Percentiles rank a stretch among this genome's conserved stretches.
Conservation (phyloP, 1,140 invertebrate species). For the Hyles vespertilio region DNA sequence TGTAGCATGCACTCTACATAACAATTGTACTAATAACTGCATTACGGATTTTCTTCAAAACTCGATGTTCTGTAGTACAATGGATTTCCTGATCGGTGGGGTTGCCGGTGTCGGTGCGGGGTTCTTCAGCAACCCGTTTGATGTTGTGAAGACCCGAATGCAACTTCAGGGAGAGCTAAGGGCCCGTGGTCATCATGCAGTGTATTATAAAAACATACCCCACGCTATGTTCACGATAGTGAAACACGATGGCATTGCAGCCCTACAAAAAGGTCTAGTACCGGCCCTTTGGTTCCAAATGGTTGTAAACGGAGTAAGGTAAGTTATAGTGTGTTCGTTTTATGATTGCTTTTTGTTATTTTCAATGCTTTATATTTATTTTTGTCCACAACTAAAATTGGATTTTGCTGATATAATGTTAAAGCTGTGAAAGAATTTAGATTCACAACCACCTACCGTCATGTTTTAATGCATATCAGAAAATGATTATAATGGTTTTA, state of each 20-base stretch:
- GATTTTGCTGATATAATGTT: too few species aligned
- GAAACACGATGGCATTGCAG: conserved; percentile 80
- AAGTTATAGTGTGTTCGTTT: conserved; percentile 26
- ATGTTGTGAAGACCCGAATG: conserved; percentile 89
- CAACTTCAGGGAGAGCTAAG: conserved; percentile 93
- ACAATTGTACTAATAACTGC: conserved; percentile 10
- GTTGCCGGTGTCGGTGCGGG: conserved; percentile 81
- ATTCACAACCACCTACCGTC: too few species aligned
- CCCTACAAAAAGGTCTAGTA: conserved; percentile 84
- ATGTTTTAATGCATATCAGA: too few species aligned
- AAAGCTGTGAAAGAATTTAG: too few species aligned
- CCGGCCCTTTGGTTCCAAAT: conserved; percentile 81
- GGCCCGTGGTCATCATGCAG: conserved; percentile 78
- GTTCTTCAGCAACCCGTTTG: conserved; percentile 84
- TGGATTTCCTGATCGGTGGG: conserved; percentile 83
- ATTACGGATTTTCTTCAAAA: too few species aligned
- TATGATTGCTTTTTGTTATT: too few species aligned
- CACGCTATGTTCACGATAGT: conserved; percentile 82
- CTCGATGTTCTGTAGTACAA: conserved; percentile 48
- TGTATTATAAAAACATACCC: conserved; percentile 83
- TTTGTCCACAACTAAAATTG: too few species aligned
- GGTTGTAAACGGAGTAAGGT: conserved; percentile 73
- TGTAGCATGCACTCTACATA: not conserved
- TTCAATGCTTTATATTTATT: not conserved
- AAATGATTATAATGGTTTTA: too few species aligned